Evolutionary conservation across 2,113 vertebrate genomes (phyloP).

Genomic region (Antechinus stuartii): DNA sequence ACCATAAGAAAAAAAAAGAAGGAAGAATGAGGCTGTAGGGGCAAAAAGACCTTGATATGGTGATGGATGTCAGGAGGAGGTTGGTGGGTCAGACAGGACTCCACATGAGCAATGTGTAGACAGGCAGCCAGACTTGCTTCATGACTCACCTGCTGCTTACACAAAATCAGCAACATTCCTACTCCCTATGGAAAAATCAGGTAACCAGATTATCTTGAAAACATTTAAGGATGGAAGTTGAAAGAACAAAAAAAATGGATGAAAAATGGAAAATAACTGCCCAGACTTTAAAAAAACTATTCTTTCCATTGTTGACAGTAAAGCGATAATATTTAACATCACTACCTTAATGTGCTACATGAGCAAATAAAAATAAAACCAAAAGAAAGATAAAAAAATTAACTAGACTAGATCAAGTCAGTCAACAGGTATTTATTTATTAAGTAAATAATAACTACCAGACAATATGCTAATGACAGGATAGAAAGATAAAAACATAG

Average conservation of each 20-base stretch:
- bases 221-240: not conserved
- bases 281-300: not conserved
- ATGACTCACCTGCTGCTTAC: not conserved
- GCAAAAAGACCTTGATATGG: not conserved
- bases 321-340: not conserved
- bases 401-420: not conserved
- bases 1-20: not conserved
- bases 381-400: not conserved
- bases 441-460: not conserved
- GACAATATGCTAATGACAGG: not conserved
- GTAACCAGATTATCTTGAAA: not conserved
- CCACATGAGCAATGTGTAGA: not conserved
- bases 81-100: not conserved
- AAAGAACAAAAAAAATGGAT: not conserved
- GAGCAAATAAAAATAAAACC: not conserved
- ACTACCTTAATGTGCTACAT: not conserved
- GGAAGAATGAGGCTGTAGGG: not conserved
- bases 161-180: not conserved
- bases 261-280: not conserved
- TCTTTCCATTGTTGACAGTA: not conserved
- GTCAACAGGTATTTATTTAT: not conserved
- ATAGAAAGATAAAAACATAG: not conserved
- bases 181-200: not conserved
- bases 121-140: not conserved
- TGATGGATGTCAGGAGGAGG: not conserved